A percentile compares a stretch with the other conserved stretches of the same genome.
These are phyloP conservation scores for Eupithecia tripunctaria DNA, from an alignment of 2,888 invertebrate genomes.

Conservation along the genomic window DNA sequence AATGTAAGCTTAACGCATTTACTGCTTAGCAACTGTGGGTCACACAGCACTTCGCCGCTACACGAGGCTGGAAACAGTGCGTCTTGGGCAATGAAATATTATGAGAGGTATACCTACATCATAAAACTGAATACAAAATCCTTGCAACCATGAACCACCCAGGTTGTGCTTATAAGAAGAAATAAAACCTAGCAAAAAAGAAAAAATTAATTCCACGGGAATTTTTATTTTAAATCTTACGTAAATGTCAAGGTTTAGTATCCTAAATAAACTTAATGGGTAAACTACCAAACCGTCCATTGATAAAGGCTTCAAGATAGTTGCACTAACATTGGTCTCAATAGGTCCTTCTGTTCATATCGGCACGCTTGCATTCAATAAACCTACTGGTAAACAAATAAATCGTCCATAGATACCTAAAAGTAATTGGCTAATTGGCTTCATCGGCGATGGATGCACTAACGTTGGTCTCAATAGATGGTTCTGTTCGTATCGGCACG, in stretches of 20 bases:
- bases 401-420: neutral
- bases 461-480: neutral
- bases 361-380: neutral
- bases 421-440: neutral
- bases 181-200: neutral
- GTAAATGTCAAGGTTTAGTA: neutral
- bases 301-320: neutral
- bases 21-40: too few relatives aligned
- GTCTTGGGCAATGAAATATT: too few relatives aligned
- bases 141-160: neutral
- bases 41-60: too few relatives aligned
- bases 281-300: neutral
- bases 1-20: neutral
- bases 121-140: neutral
- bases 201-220: neutral
- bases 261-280: neutral
- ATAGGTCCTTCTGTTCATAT: neutral
- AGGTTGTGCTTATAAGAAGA: neutral
- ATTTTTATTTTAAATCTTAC: conserved; percentile 6
- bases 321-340: neutral
- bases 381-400: neutral
- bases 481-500: neutral
- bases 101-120: neutral
- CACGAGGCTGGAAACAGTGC: too few relatives aligned
- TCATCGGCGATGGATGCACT: neutral